Evolutionary conservation across 2,797 vertebrate genomes (phyloP).

Genomic region (Danio albolineatus): DNA sequence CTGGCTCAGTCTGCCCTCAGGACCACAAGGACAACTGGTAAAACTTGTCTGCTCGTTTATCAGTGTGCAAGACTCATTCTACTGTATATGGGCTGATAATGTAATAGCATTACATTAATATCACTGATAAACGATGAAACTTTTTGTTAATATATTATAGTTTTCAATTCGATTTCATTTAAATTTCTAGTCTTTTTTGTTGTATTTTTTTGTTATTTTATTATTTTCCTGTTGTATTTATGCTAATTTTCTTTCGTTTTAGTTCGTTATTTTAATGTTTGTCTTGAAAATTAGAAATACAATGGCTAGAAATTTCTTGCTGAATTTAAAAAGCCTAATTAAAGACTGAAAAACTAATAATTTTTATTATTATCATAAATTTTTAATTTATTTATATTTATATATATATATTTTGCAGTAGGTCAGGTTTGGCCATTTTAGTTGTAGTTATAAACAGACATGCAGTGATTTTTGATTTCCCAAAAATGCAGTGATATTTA

Average conservation of each 20-base stretch:
- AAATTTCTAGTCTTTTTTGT: not conserved
- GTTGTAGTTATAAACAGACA: too few relatives aligned
- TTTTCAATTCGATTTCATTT: not conserved
- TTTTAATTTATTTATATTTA: too few relatives aligned
- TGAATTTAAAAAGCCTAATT: too few relatives aligned
- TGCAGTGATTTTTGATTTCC: too few relatives aligned
- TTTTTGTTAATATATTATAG: too few relatives aligned
- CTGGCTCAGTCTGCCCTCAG: conserved; percentile 86
- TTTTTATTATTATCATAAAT: too few relatives aligned
- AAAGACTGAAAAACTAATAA: too few relatives aligned
- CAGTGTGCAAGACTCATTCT: not conserved
- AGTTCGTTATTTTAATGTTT: not conserved
- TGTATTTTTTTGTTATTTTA: too few relatives aligned
- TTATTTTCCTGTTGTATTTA: not conserved
- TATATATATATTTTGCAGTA: too few relatives aligned
- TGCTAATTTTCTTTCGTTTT: not conserved
- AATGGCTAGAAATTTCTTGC: not conserved
- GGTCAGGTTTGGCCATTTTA: too few relatives aligned
- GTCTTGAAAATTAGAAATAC: not conserved
- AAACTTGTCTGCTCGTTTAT: not conserved
- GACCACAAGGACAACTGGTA: conserved; percentile 79
- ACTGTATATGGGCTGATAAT: not conserved
- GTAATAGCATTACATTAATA: not conserved
- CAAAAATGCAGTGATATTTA: too few relatives aligned
- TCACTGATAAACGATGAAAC: not conserved